Conservation (phyloP, 2,888 invertebrate species). For the Drosophila meridionalis region DNA sequence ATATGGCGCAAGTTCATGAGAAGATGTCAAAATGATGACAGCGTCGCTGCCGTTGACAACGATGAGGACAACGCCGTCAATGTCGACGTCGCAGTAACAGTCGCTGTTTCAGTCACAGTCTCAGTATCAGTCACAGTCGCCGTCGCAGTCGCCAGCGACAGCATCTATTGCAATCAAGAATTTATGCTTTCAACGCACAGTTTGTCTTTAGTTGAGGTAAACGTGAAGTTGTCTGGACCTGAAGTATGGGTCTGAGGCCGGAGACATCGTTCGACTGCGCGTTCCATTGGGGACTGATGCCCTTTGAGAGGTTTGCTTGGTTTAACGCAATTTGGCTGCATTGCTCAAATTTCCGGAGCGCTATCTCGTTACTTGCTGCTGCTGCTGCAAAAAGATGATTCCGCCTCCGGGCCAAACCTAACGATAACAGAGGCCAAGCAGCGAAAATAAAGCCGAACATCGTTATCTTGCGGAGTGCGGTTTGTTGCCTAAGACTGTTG, state of each 20-base stretch:
- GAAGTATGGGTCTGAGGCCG: not conserved
- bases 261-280: not conserved
- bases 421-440: slow-evolving; percentile 17
- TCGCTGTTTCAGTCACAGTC: not conserved
- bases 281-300: slow-evolving; percentile 1
- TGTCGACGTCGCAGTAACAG: not conserved
- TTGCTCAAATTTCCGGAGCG: slow-evolving; percentile 73
- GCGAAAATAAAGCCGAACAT: slow-evolving; percentile 2
- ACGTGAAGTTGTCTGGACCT: slow-evolving; percentile 16
- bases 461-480: slow-evolving; percentile 11
- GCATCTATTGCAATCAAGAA: slow-evolving; percentile 78
- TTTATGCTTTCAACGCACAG: slow-evolving; percentile 71
- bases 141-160: slow-evolving; percentile 20
- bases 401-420: slow-evolving; percentile 40
- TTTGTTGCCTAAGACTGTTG: slow-evolving; percentile 23
- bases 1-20: slow-evolving; percentile 78
- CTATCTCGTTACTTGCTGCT: slow-evolving; percentile 63
- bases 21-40: slow-evolving; percentile 75
- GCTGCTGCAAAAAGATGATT: slow-evolving; percentile 29
- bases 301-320: slow-evolving; percentile 57
- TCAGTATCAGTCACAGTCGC: slow-evolving; percentile 1
- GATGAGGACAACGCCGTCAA: slow-evolving; percentile 33
- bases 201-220: slow-evolving; percentile 62
- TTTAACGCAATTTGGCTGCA: slow-evolving; percentile 79
- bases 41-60: slow-evolving; percentile 43